Conservation (phyloP, 2,113 vertebrate species). For the Macquaria ambigua region DNA sequence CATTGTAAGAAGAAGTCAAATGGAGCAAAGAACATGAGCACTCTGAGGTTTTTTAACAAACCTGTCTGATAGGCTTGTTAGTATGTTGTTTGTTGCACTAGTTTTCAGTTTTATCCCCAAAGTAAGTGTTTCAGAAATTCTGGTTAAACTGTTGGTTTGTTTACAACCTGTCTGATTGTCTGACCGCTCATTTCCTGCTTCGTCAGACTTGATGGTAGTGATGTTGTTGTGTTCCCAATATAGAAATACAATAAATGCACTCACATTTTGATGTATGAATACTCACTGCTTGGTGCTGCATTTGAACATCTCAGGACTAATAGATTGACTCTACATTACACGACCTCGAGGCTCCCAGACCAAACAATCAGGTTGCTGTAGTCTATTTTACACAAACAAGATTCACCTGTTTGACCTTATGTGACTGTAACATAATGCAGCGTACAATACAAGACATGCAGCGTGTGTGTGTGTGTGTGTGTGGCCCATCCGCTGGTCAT, state of each 20-base stretch:
- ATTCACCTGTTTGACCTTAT: slow-evolving; percentile 3
- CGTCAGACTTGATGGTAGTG: too few relatives aligned
- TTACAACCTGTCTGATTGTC: too few relatives aligned
- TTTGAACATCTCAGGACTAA: slow-evolving; percentile 34
- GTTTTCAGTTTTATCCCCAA: too few relatives aligned
- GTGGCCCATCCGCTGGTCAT: neutral
- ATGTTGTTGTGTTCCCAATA: too few relatives aligned
- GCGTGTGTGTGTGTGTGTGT: neutral
- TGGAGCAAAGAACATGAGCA: too few relatives aligned
- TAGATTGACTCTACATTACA: slow-evolving; percentile 10
- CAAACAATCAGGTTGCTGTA: slow-evolving; percentile 15
- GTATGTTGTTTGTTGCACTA: too few relatives aligned
- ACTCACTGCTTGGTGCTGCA: slow-evolving; percentile 3
- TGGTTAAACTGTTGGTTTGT: neutral
- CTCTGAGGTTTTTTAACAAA: too few relatives aligned
- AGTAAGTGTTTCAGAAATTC: too few relatives aligned
- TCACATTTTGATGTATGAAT: neutral
- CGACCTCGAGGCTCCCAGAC: slow-evolving; percentile 11
- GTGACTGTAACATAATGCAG: neutral
- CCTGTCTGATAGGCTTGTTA: too few relatives aligned
- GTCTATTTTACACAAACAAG: neutral
- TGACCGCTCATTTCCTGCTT: too few relatives aligned
- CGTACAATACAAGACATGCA: neutral
- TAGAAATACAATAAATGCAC: neutral
- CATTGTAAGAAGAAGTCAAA: too few relatives aligned